phyloP scores from a whole-genome alignment of 2,888 invertebrate species.

The Helicoverpa assulta region DNA sequence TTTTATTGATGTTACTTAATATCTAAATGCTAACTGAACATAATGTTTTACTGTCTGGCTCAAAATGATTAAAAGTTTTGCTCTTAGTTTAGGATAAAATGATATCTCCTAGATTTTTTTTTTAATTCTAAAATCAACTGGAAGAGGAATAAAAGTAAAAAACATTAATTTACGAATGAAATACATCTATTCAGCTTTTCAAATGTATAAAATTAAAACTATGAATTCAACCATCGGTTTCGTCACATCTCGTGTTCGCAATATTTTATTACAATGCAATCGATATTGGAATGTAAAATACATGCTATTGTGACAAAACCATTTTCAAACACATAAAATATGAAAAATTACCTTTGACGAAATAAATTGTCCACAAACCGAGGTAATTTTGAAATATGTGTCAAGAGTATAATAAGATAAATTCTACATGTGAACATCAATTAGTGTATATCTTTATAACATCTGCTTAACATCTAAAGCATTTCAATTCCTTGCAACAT shows the following conservation, averaged over 20 bases:
- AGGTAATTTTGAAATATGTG: conserved; percentile 32
- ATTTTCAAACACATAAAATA: conserved; percentile 37
- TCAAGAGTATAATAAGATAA: conserved; percentile 44
- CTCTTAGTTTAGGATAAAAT: too few relatives aligned
- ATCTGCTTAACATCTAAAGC: conserved; percentile 30
- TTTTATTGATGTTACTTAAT: background rate
- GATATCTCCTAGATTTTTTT: background rate
- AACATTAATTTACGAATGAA: conserved; percentile 58
- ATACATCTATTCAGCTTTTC: conserved; percentile 68
- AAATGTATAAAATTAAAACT: conserved; percentile 56
- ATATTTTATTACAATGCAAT: conserved; percentile 56
- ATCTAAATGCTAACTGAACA: background rate
- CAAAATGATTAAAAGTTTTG: too few relatives aligned
- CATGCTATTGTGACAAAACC: conserved; percentile 61
- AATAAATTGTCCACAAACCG: conserved; percentile 29
- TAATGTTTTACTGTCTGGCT: background rate
- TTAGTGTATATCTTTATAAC: conserved; percentile 22
- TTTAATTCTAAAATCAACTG: background rate
- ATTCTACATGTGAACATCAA: conserved; percentile 33
- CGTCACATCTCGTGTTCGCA: conserved; percentile 62
- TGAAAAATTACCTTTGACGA: conserved; percentile 29
- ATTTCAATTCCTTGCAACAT: conserved; percentile 31
- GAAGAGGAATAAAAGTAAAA: conserved; percentile 37
- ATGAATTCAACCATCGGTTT: conserved; percentile 52
- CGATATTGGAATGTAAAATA: conserved; percentile 69